Percentiles rank a stretch among this genome's conserved stretches.
phyloP scores from a whole-genome alignment of 2,888 invertebrate genomes.

The Dioctria rufipes region DNA sequence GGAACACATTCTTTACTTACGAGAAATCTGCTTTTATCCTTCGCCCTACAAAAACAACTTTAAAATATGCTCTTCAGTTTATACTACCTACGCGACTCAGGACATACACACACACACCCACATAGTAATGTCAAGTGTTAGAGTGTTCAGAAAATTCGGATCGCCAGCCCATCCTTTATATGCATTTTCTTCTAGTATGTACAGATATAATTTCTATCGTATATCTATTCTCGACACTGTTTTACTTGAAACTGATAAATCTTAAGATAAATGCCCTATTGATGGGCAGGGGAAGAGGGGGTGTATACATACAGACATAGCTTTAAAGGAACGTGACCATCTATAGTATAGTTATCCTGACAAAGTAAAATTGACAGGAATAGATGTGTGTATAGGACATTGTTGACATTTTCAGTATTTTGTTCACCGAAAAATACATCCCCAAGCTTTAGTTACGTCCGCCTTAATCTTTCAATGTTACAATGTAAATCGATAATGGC shows the following conservation, averaged over 20 bases:
- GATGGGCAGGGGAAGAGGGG: not conserved
- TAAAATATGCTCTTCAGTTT: conserved; percentile 23
- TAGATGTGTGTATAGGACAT: not conserved
- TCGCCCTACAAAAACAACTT: conserved; percentile 3
- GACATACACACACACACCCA: not conserved
- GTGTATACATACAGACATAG: not conserved
- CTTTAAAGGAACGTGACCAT: conserved; percentile 36
- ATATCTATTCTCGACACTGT: not conserved
- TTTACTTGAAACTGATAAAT: conserved; percentile 21
- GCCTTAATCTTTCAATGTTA: no score
- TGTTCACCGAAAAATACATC: no score
- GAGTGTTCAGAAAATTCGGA: conserved; percentile 8
- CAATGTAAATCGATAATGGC: no score
- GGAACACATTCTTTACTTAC: conserved; percentile 19
- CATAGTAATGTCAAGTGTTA: conserved; percentile 32
- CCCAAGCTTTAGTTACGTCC: no score
- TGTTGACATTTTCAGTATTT: conserved; percentile 9
- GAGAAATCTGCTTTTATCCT: conserved; percentile 29
- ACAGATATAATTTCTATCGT: no score
- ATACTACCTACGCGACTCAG: no score
- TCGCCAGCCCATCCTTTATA: no score
- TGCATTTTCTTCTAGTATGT: no score
- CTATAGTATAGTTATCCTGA: conserved; percentile 2
- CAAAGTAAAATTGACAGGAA: not conserved
- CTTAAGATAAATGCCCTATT: conserved; percentile 27